Evolutionary conservation across 2,113 vertebrate genomes (phyloP), one percentile per base, ranked within the genome.

Genomic region (Nothocercus julius): DNA sequence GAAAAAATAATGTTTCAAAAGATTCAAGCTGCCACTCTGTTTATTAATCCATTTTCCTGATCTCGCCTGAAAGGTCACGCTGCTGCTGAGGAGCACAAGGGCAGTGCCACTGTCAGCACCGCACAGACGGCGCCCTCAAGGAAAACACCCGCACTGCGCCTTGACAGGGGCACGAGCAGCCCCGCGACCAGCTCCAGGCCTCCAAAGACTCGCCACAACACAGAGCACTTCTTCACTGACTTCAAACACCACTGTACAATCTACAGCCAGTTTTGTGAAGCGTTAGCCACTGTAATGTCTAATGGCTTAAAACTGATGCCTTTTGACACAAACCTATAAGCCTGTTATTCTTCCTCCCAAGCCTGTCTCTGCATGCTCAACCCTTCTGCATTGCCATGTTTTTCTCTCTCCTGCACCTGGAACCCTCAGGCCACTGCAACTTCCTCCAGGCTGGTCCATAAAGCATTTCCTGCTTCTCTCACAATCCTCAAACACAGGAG

Each of bases 221-320:
- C 13, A 70, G 32, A 85, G 72, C 28, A 85, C 27, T 53, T 84
- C 32, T 21, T 40, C 51, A 28, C 0, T 1, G 64, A 54, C 32
- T 83, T 74, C 25, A 61, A 34, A 38, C 49, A 85, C 78, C 36
- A 54, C 1, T 6, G 3, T 4, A 38, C 3, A 5, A 87, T 13
- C n/a, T 34, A 28, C 32, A 85, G 42, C 14, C 66, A 28, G 4
- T 69, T 32, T 73, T 34, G 45, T 53, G 36, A 89, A 53, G 58
- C 3, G 10, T 28, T 63, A 22, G 45, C 67, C 63, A 54, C 53
- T 87, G 53, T 25, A 89, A 51, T 25, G 32, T 28, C 63, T 47
- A 68, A 16, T 24, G 89, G 47, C 34, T 84, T 64, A 79, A 93
- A 83, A 78, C 76, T 30, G 13, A 58, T 64, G 45, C 19, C 72